Evolutionary conservation across 1,140 invertebrate species (phyloP).

Genomic region (Drosophila athabasca): DNA sequence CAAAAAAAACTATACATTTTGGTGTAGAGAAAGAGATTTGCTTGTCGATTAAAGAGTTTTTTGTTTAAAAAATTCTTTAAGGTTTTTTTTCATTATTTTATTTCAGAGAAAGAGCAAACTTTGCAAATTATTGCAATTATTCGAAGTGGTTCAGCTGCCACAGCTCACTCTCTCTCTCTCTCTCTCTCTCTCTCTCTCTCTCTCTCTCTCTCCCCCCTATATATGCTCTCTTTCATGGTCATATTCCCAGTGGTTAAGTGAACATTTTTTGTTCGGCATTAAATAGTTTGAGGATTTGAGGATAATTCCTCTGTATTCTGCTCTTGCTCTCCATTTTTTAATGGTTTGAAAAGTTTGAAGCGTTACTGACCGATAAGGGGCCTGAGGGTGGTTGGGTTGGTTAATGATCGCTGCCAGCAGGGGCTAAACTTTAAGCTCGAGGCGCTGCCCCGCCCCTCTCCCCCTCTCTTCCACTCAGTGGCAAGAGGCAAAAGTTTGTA

Average conservation of each 20-base stretch:
- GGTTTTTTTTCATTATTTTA: too few relatives aligned
- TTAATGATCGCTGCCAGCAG: constrained; percentile 27
- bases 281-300: constrained; percentile 16
- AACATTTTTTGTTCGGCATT: not conserved
- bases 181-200: too few relatives aligned
- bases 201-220: too few relatives aligned
- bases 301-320: not conserved
- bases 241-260: not conserved
- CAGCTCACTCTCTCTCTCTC: too few relatives aligned
- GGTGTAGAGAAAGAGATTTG: too few relatives aligned
- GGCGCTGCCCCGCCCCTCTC: not conserved
- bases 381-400: not conserved
- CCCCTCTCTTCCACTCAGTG: not conserved
- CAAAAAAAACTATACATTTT: not conserved
- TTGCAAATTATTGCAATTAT: too few relatives aligned
- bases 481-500: constrained; percentile 31
- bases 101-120: not conserved
- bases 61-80: too few relatives aligned
- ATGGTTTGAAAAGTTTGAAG: constrained; percentile 37
- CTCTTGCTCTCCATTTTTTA: not conserved
- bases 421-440: constrained; percentile 31
- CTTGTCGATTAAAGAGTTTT: too few relatives aligned
- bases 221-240: too few relatives aligned
- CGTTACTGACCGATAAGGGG: not conserved
- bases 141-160: too few relatives aligned